phyloP scores from a whole-genome alignment of 2,113 vertebrate genomes.

The Cephalopholis sonnerati region DNA sequence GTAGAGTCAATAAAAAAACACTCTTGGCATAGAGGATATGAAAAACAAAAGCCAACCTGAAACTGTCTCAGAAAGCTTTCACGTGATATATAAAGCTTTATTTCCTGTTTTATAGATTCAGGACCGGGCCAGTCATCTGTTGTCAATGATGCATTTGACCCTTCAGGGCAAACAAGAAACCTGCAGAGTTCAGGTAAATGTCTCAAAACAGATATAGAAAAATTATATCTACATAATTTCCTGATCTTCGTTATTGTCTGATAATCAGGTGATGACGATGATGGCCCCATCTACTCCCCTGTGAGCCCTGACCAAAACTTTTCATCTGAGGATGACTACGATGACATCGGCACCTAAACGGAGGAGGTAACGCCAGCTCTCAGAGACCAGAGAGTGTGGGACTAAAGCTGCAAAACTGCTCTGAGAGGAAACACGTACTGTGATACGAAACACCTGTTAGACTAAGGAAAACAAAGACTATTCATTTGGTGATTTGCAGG shows the following conservation, averaged over 20 bases:
- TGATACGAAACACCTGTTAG: background rate
- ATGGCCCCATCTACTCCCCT: conserved; percentile 47
- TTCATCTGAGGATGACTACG: conserved; percentile 53
- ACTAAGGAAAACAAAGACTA: background rate
- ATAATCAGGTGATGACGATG: conserved; percentile 37
- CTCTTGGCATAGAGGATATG: background rate
- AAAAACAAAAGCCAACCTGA: background rate
- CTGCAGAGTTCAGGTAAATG: conserved; percentile 42
- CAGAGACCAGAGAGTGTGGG: background rate
- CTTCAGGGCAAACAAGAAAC: background rate
- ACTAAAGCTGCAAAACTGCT: background rate
- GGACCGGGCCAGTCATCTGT: background rate
- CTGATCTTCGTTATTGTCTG: background rate
- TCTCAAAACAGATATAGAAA: background rate
- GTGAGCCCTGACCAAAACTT: conserved; percentile 60
- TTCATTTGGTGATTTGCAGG: background rate
- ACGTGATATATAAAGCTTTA: background rate
- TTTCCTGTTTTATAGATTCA: conserved; percentile 21
- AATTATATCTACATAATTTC: background rate
- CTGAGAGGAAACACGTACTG: background rate
- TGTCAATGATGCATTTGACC: background rate
- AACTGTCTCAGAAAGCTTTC: background rate
- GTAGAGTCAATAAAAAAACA: background rate
- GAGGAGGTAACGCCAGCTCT: background rate
- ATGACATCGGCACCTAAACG: conserved; percentile 32